Evolutionary conservation across 2,888 invertebrate genomes (phyloP), one percentile per base, ranked within the genome.

Genomic region (Eristalis intricaria): DNA sequence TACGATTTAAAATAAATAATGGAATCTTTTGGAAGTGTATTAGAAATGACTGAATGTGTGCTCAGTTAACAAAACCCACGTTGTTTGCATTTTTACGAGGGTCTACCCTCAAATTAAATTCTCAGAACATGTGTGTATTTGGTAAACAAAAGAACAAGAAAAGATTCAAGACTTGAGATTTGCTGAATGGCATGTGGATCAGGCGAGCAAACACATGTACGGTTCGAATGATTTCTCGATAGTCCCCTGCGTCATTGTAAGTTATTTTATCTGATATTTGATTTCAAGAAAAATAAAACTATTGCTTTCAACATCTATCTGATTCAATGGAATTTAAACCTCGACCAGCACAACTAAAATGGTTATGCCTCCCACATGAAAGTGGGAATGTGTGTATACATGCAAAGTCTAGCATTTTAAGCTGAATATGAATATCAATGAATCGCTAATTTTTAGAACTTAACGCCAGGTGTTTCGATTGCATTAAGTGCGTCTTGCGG

Each of bases 141-240:
- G 63, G 69, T 77, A 76, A 80, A 84, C 87, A 87, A 79, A 76
- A 50, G 50, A 80, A 7, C 7, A 43, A 8, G 19, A 19, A 50
- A 50, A 7, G 64, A 56, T 77, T 74, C 38, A 66, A 78, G 66
- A 74, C 74, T 83, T 38, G 66, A 78, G 43, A 79, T 71, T 64
- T 38, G 79, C 35, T 75, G 79, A 87, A 83, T 84, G 80, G 61
- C 87, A 80, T 71, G 75, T 80, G 38, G 78, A 69, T 80, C 79
- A 50, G 68, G 68, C 56, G 50, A 76, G 68, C 60, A 84, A 80
- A 83, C 82, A 82, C 26, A 19, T 50, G 19, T 50, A 76, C 79
- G 79, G n/a, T 40, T 75, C 70, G 60, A 61, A 35, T 23, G 22
- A 32, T 22, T 26, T 60, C 32, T 32, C 69, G 29, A 43, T 78